Evolutionary conservation across 2,888 invertebrate genomes (phyloP), one percentile per base, ranked within the genome.

Genomic region (Crocallis elinguaria): DNA sequence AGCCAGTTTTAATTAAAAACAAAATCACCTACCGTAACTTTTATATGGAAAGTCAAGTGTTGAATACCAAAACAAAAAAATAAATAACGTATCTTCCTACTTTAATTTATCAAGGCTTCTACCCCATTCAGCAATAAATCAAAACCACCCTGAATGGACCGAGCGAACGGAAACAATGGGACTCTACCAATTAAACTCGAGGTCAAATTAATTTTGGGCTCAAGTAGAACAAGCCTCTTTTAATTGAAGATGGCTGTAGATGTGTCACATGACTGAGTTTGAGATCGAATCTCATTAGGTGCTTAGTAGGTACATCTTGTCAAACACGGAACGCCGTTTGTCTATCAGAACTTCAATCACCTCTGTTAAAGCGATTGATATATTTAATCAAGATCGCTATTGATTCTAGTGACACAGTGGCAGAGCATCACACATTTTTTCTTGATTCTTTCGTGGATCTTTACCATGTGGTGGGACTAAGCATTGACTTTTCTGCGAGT

Each of bases 121-220:
- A 32, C 32, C 25, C 32, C 32, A 14, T 32, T 14, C 14, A 8
- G 25, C 33, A 17, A 51, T 44, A 48, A 51, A 51, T 38, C 38
- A 44, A 35, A 30, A 35, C 33, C 13, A 33, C 16, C 16, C 35
- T 17, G 21, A 23, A 16, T 11, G 30, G 19, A 25, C 32, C 19
- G 14, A 44, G n/a, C 25, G 12, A 25, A 25, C 17, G 44, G 16
- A 23, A 33, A 56, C 55, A 56, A 56, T 37, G 33, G 49, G 49
- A 38, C 32, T 23, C 32, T 32, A 35, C 35, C 32, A 32, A 32
- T 32, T 32, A 14, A 14, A 35, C n/a, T 35, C n/a, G 13, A n/a
- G 33, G 45, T 13, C 25, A 33, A 46, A 56, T 56, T 50, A 50
- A 56, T 56, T 46, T 43, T 1, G 32, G 42, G 46, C 43, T 42